Evolutionary conservation across 2,113 vertebrate species (phyloP), one percentile per base, ranked within the genome.

Genomic region (Bagarius yarrelli): DNA sequence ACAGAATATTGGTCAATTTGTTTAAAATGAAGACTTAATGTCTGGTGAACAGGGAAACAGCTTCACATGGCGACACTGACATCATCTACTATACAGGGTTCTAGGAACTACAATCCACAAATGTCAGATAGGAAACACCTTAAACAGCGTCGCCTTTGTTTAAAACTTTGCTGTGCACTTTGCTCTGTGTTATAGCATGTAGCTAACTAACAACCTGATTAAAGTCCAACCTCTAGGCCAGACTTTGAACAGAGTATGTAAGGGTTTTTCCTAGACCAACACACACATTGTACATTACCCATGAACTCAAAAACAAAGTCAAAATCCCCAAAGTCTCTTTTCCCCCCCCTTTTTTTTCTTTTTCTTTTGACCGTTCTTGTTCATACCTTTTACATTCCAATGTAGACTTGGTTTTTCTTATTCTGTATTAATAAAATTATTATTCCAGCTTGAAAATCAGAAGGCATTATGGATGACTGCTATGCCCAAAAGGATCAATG

Each of bases 401-500:
- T n/a, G n/a, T n/a, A n/a, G n/a, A n/a, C n/a, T n/a, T n/a, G n/a
- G n/a, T n/a, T n/a, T n/a, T n/a, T n/a, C n/a, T n/a, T n/a, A n/a
- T n/a, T n/a, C n/a, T n/a, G n/a, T n/a, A n/a, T n/a, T n/a, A n/a
- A n/a, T n/a, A n/a, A n/a, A n/a, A n/a, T n/a, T n/a, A 25, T 59
- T 47, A 57, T 30, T 79, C 52, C 36, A 64, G 36, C 27, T 50
- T 73, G 78, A 3, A 47, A 66, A 50, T 91, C 75, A 88, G 25
- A 90, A 75, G 64, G 6, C 83, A 57, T 57, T 84, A 4, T 87
- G 47, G 32, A 83, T 70, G 30, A 78, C 63, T 2, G 71, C 59
- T 32, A 85, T 76, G 14, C 85, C 56, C 56, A 88, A 57, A 85
- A 90, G 25, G 55, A 77, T 87, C 55, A 90, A 55, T 3, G 71